Conservation (phyloP, 2,113 vertebrate species). For the Brachypteracias leptosomus region DNA sequence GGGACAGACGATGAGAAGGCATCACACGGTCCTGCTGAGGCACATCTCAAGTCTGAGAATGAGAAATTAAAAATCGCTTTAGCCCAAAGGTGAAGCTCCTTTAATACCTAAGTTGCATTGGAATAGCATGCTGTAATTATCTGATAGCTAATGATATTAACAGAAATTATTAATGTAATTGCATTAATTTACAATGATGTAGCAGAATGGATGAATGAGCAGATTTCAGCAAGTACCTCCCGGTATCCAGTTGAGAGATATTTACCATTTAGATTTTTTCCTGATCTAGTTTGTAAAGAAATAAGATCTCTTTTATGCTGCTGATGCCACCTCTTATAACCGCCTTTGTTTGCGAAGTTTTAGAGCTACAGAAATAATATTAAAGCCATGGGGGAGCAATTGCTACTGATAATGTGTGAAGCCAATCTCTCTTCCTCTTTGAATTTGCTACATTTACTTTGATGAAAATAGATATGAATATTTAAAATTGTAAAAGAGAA, state of each 20-base stretch:
- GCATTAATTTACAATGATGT: neutral
- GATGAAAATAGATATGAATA: slow-evolving; percentile 32
- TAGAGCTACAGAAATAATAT: slow-evolving; percentile 10
- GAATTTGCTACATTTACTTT: neutral
- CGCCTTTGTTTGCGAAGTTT: neutral
- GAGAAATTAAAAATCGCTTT: slow-evolving; percentile 87
- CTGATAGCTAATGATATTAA: neutral
- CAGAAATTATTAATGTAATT: slow-evolving; percentile 27
- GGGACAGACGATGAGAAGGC: slow-evolving; percentile 96
- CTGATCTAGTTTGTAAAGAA: neutral
- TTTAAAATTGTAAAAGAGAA: slow-evolving; percentile 40
- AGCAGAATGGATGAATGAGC: neutral
- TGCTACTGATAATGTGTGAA: slow-evolving; percentile 13
- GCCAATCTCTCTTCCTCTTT: slow-evolving; percentile 12
- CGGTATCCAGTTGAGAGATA: neutral
- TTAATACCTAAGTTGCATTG: neutral
- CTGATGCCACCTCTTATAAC: neutral
- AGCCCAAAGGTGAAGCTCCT: slow-evolving; percentile 83
- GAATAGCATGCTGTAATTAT: neutral
- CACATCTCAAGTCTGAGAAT: slow-evolving; percentile 86
- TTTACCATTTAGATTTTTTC: neutral
- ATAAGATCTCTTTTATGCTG: neutral
- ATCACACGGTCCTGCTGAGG: slow-evolving; percentile 78
- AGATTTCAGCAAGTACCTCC: neutral
- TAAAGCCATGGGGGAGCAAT: slow-evolving; percentile 17